Base-by-base conservation (phyloP, 2,888 invertebrate species). In the Zygogramma bicolorata region DNA sequence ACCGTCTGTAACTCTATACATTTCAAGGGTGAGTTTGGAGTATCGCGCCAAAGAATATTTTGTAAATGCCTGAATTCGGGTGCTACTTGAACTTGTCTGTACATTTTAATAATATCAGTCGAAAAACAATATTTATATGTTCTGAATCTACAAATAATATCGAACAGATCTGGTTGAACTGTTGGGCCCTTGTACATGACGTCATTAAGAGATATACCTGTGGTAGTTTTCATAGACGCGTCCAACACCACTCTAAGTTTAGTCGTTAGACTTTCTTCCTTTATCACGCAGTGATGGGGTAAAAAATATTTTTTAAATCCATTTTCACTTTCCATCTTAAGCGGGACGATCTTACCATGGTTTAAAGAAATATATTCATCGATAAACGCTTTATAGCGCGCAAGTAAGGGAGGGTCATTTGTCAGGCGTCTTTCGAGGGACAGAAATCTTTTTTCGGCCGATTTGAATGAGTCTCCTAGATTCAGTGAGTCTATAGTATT, bases 201-300 rank as follows among this genome's bases (percentile, higher is more conserved):
- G 18, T 73, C 66, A 49, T 73, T 73, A 7, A 70, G 18, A 0
- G 69, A 66, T 0, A 61, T 7, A 15, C 70, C 65, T 29, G 58
- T 53, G 2, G 61, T 29, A 15, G 73, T 40, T 59, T 62, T 53
- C 29, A 42, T 40, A 15, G 63, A 60, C 2, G 63, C 73, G 40
- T 75, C 63, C 34, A 75, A 75, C 2, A 75, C 74, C 3, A 69
- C 75, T n/a, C 74, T 29, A 10, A 74, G 20, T 68, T 74, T 10
- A 10, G 76, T 76, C 3, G 68, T 57, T 4, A 25, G 8, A 46
- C 68, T 74, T 40, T 65, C 68, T 29, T 75, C 71, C 34, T 61
- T 62, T 5, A 71, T 71, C 1, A 73, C 75, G 58, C 67, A 73
- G 13, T 73, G 70, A 59, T 73, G 73, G 18, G 69, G 73, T 3